These are phyloP conservation scores for Dicerorhinus sumatrensis DNA, from an alignment of 2,113 vertebrate genomes.

Conservation along the genomic window DNA sequence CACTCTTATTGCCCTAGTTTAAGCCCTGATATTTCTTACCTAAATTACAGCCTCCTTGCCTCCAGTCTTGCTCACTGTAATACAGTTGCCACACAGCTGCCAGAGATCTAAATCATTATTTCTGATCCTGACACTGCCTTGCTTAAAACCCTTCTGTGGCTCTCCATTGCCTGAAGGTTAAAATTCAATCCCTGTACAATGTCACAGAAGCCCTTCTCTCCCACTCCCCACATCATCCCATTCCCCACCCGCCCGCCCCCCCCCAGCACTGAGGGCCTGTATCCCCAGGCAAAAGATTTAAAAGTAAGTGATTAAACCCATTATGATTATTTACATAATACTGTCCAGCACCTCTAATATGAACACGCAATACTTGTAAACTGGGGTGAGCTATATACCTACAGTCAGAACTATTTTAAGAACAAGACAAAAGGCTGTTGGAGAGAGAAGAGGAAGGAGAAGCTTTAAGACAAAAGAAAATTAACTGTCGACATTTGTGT, in stretches of 20 bases:
- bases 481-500: conserved; percentile 44
- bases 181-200: not conserved
- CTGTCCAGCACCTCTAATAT: not conserved
- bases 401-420: conserved; percentile 12
- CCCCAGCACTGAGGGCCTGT: not conserved
- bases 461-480: conserved; percentile 52
- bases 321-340: conserved; percentile 46
- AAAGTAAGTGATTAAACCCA: not conserved
- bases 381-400: not conserved
- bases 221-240: not conserved
- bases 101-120: not conserved
- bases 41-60: not conserved
- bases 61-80: not conserved
- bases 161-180: not conserved
- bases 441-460: not conserved
- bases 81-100: not conserved
- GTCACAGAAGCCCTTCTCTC: not conserved
- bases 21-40: not conserved
- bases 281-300: conserved; percentile 22
- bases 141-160: not conserved
- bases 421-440: not conserved
- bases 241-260: not conserved
- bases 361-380: conserved; percentile 20
- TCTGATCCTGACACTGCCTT: not conserved
- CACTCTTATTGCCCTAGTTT: not conserved